Conservation (phyloP, 2,113 vertebrate genomes). For the Phylloscopus trochiloides region DNA sequence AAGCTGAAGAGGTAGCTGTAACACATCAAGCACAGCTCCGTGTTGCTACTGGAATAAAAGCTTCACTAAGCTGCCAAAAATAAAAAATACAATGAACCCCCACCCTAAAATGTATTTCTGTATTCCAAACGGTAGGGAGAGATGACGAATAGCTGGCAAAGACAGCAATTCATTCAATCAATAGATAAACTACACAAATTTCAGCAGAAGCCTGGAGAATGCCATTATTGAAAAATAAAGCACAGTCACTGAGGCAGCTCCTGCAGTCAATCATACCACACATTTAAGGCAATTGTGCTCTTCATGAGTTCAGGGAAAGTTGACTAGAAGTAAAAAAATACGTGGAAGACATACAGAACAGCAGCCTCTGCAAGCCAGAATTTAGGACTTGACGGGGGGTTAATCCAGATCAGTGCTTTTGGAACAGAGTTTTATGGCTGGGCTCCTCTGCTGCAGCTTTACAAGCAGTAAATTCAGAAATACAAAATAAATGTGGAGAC, state of each 20-base stretch:
- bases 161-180: neutral
- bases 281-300: neutral
- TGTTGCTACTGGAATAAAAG: slow-evolving; percentile 25
- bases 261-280: neutral
- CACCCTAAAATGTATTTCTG: neutral
- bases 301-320: neutral
- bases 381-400: neutral
- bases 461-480: neutral
- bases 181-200: neutral
- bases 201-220: neutral
- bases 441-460: neutral
- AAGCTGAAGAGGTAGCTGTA: slow-evolving; percentile 16
- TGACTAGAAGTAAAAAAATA: neutral
- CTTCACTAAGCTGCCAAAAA: neutral
- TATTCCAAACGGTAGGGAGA: neutral
- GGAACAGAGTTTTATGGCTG: neutral
- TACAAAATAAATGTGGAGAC: neutral
- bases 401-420: neutral
- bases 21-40: neutral
- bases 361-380: neutral
- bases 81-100: neutral
- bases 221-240: neutral
- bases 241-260: neutral
- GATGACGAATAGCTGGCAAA: neutral
- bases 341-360: neutral